These are phyloP conservation scores for Hippolais icterina DNA, from an alignment of 2,113 vertebrate genomes.

Conservation along the genomic window DNA sequence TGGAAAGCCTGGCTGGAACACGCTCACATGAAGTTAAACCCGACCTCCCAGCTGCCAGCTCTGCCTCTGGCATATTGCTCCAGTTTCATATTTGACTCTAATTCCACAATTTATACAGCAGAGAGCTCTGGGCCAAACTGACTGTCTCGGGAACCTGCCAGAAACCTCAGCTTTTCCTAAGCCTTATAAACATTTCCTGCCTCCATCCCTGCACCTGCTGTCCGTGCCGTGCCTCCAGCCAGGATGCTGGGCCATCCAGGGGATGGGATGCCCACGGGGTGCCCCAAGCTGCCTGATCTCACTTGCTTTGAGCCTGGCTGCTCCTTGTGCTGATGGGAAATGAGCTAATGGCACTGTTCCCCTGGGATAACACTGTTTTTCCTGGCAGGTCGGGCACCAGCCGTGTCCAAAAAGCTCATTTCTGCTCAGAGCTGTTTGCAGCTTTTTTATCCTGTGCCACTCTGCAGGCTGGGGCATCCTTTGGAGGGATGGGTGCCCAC, in stretches of 20 bases:
- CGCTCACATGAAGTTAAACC: rapidly evolving
- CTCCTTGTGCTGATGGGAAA: background rate
- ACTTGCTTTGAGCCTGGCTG: background rate
- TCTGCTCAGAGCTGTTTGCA: background rate
- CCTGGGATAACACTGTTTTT: background rate
- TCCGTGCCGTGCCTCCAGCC: background rate
- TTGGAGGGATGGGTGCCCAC: background rate
- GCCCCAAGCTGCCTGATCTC: background rate
- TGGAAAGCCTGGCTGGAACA: background rate
- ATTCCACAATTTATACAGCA: constrained; percentile 45
- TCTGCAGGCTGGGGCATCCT: background rate
- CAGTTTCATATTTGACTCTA: constrained; percentile 26
- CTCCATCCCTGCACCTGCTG: constrained; percentile 30
- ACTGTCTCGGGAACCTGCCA: background rate
- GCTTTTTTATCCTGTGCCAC: rapidly evolving
- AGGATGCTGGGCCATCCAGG: background rate
- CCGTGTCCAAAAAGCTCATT: background rate
- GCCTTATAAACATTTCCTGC: background rate
- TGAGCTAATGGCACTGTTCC: background rate
- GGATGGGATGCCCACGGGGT: background rate
- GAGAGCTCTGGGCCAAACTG: background rate
- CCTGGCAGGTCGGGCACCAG: background rate
- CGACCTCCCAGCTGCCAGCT: background rate
- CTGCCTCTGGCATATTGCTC: constrained; percentile 37
- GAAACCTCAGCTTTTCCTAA: constrained; percentile 56